Percentiles rank a stretch among this genome's conserved stretches.
These are phyloP conservation scores for Anoplopoma fimbria DNA, from an alignment of 2,113 vertebrate species.

Conservation along the genomic window DNA sequence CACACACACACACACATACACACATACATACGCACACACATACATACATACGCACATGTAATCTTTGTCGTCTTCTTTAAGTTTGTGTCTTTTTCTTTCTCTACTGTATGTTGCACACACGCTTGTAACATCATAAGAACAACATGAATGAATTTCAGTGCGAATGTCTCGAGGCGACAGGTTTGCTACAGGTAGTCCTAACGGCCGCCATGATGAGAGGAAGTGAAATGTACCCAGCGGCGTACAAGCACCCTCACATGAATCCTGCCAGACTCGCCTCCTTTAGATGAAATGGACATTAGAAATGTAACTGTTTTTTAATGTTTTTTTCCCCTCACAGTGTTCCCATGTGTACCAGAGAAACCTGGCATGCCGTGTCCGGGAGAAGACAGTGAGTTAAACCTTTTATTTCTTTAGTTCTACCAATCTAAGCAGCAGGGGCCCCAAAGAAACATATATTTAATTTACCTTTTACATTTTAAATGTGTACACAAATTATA, in stretches of 20 bases:
- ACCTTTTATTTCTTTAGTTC: background rate
- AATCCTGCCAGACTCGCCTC: background rate
- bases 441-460: background rate
- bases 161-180: background rate
- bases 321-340: constrained; percentile 74
- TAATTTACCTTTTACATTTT: background rate
- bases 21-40: background rate
- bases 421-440: background rate
- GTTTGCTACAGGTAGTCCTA: constrained; percentile 22
- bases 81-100: background rate
- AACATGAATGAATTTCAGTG: background rate
- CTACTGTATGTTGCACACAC: background rate
- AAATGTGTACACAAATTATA: background rate
- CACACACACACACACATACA: background rate
- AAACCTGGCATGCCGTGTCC: constrained; percentile 98
- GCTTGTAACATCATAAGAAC: background rate
- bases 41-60: background rate
- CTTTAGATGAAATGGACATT: background rate
- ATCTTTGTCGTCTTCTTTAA: background rate
- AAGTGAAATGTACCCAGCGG: background rate
- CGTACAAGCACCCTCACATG: background rate
- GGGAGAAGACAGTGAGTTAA: constrained; percentile 96
- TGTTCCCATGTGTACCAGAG: constrained; percentile 97
- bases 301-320: background rate
- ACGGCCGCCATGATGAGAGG: constrained; percentile 2